phyloP scores from a whole-genome alignment of 2,888 invertebrate genomes.

The Sympetrum striolatum region DNA sequence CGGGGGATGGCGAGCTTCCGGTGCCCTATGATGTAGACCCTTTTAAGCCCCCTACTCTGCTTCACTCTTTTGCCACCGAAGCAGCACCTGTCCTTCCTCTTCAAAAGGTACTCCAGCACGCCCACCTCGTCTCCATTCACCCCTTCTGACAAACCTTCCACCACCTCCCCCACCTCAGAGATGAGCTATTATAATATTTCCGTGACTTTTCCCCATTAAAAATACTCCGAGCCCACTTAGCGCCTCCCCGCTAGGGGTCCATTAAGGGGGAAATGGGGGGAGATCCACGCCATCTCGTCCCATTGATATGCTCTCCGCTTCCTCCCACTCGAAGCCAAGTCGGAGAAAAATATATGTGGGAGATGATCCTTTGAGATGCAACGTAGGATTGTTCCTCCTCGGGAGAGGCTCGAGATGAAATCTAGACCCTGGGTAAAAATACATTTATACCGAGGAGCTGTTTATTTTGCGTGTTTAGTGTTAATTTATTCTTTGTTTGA shows the following conservation, averaged over 20 bases:
- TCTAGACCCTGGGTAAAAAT: background rate
- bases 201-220: conserved; percentile 29
- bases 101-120: conserved; percentile 14
- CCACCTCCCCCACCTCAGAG: background rate
- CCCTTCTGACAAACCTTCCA: background rate
- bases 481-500: no score
- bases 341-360: background rate
- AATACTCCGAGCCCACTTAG: conserved; percentile 39
- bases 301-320: conserved; percentile 8
- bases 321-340: background rate
- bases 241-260: conserved; percentile 9
- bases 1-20: background rate
- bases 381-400: background rate
- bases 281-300: background rate
- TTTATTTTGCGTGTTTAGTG: no score
- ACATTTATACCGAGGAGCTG: no score
- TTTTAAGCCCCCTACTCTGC: background rate
- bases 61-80: background rate
- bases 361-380: background rate
- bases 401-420: background rate
- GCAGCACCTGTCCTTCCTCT: conserved; percentile 41
- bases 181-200: conserved; percentile 43
- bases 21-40: conserved; percentile 31
- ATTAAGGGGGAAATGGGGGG: background rate
- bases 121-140: conserved; percentile 23